These are phyloP conservation scores for Myanophis thanlyinensis DNA, from an alignment of 2,113 vertebrate species.

Conservation along the genomic window DNA sequence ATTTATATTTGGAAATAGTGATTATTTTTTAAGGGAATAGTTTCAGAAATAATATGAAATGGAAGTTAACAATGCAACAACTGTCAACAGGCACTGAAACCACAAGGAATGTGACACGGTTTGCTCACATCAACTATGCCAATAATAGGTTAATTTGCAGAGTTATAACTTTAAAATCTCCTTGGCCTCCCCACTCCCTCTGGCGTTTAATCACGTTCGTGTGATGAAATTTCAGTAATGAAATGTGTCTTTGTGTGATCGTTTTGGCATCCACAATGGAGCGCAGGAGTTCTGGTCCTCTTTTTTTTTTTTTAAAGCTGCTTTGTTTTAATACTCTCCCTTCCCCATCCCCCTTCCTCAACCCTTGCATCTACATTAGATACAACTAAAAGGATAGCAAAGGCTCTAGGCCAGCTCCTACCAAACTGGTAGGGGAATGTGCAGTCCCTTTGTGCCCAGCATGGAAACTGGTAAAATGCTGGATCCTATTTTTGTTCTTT, in stretches of 20 bases:
- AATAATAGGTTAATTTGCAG: slow-evolving; percentile 72
- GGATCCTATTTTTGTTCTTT: too few species aligned
- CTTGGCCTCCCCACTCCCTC: slow-evolving; percentile 51
- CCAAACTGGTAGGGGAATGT: slow-evolving; percentile 40
- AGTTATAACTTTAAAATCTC: slow-evolving; percentile 63
- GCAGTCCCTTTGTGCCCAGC: slow-evolving; percentile 58
- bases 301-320: slow-evolving; percentile 58
- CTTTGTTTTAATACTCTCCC: slow-evolving; percentile 71
- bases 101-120: slow-evolving; percentile 5
- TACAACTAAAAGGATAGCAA: slow-evolving; percentile 78
- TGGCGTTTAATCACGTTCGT: slow-evolving; percentile 83
- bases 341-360: slow-evolving; percentile 33
- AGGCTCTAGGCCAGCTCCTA: slow-evolving; percentile 53
- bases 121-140: slow-evolving; percentile 39
- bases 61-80: slow-evolving; percentile 21
- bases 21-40: neutral
- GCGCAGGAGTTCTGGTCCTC: slow-evolving; percentile 72
- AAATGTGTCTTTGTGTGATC: slow-evolving; percentile 81
- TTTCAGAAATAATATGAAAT: slow-evolving; percentile 9
- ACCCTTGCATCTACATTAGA: slow-evolving; percentile 76
- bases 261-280: slow-evolving; percentile 74
- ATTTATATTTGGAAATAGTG: neutral
- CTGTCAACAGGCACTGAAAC: slow-evolving; percentile 9
- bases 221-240: slow-evolving; percentile 85
- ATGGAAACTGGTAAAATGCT: neutral